phyloP scores from a whole-genome alignment of 2,797 vertebrate genomes.

The Sebastes reedi region DNA sequence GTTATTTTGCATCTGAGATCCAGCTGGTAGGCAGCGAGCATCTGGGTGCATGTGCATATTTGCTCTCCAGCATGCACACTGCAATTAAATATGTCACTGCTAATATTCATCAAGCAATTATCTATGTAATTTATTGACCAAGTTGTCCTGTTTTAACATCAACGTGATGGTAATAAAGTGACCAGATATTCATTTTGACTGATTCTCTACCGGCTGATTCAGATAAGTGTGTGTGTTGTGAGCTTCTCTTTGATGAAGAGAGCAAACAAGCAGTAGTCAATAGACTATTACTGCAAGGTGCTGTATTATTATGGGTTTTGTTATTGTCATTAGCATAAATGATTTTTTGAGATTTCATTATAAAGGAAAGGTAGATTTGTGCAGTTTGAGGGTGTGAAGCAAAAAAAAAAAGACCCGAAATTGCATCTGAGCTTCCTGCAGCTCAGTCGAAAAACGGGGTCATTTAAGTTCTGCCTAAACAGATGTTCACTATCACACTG shows the following conservation, averaged over 20 bases:
- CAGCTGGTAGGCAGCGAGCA: conserved; percentile 54
- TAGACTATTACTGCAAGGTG: conserved; percentile 9
- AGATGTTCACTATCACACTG: conserved; percentile 49
- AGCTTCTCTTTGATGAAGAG: neutral
- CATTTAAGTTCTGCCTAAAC: conserved; percentile 29
- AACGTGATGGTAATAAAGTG: conserved; percentile 3
- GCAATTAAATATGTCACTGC: conserved; percentile 50
- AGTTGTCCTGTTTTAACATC: conserved; percentile 25
- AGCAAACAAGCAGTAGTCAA: neutral
- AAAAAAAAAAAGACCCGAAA: conserved; percentile 17
- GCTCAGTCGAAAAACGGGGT: conserved; percentile 31
- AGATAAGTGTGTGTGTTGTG: neutral
- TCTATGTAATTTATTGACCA: conserved; percentile 37
- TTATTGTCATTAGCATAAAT: neutral
- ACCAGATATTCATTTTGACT: neutral
- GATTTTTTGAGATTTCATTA: neutral
- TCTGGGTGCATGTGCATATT: conserved; percentile 45
- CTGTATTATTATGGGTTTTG: conserved; percentile 10
- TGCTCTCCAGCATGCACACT: conserved; percentile 26
- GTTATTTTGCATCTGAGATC: conserved; percentile 50
- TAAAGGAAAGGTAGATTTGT: neutral
- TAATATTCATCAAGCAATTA: conserved; percentile 49
- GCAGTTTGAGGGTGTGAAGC: neutral
- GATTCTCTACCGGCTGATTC: conserved; percentile 8
- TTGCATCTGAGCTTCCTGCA: conserved; percentile 34